These are phyloP conservation scores for Bubo bubo DNA, from an alignment of 2,113 vertebrate species.

Conservation along the genomic window DNA sequence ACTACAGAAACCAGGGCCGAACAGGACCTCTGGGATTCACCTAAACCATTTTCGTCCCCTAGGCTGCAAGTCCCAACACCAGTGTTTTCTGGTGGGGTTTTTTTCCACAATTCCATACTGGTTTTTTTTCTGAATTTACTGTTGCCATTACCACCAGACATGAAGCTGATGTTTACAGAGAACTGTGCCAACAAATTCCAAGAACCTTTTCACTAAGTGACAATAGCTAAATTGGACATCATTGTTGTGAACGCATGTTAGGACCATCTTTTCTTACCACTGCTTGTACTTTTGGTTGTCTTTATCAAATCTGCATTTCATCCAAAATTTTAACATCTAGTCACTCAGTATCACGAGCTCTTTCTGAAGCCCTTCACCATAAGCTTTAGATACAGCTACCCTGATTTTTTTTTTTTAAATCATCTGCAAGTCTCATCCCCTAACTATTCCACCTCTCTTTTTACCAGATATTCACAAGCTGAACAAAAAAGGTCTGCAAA, in stretches of 20 bases:
- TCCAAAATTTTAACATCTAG: not conserved
- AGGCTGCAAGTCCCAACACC: not conserved
- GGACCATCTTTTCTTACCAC: not conserved
- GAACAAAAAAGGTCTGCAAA: not conserved
- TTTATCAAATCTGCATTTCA: not conserved
- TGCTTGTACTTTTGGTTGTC: not conserved
- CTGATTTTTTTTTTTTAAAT: not conserved
- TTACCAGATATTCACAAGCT: not conserved
- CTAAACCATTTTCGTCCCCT: not conserved
- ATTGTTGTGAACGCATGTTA: not conserved
- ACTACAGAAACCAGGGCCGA: not conserved
- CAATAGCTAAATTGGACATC: not conserved
- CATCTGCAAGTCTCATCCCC: not conserved
- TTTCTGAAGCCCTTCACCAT: not conserved
- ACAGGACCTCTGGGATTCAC: not conserved
- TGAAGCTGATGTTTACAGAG: not conserved
- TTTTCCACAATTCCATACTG: not conserved
- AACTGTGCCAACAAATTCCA: not conserved
- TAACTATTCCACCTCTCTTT: not conserved
- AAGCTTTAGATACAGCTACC: not conserved
- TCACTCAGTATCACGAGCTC: not conserved
- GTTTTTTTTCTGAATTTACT: not conserved
- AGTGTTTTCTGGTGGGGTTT: accelerated
- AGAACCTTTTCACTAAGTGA: not conserved
- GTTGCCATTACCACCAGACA: not conserved